These are phyloP conservation scores for Mythimna vitellina DNA, from an alignment of 2,888 invertebrate species.

Conservation along the genomic window DNA sequence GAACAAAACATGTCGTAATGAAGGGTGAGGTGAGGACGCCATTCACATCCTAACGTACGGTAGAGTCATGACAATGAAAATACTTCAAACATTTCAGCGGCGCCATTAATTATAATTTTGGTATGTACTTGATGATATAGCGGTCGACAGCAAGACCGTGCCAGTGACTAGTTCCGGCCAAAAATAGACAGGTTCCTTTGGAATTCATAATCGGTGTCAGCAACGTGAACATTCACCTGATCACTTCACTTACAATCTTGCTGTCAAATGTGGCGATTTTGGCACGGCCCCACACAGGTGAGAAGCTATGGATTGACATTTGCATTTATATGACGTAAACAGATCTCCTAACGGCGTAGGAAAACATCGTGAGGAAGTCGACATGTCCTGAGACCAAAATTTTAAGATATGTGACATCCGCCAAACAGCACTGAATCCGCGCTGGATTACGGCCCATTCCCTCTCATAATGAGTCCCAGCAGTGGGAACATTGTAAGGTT, in stretches of 20 bases:
- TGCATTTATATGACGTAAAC: conserved; percentile 21
- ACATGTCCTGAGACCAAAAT: too few relatives aligned
- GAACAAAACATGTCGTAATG: conserved; percentile 8
- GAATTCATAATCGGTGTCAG: conserved; percentile 12
- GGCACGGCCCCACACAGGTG: conserved; percentile 51
- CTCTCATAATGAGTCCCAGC: too few relatives aligned
- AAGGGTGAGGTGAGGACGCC: too few relatives aligned
- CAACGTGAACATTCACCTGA: conserved; percentile 25
- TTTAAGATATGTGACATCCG: too few relatives aligned
- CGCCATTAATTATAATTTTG: conserved; percentile 19
- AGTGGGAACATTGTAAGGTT: too few relatives aligned
- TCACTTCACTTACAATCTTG: conserved; percentile 7
- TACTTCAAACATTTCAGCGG: too few relatives aligned
- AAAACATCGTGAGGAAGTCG: too few relatives aligned
- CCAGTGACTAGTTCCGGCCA: background rate
- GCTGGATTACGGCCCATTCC: too few relatives aligned
- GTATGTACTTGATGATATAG: conserved; percentile 13
- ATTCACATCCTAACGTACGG: too few relatives aligned
- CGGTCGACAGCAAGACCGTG: conserved; percentile 3
- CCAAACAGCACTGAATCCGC: too few relatives aligned
- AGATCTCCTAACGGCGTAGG: background rate
- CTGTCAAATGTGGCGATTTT: conserved; percentile 34
- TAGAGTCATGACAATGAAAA: too few relatives aligned
- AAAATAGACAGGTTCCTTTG: conserved; percentile 26
- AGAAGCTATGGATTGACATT: conserved; percentile 23